Base-by-base conservation (phyloP, 2,113 vertebrate genomes). In the Catharus minimus region DNA sequence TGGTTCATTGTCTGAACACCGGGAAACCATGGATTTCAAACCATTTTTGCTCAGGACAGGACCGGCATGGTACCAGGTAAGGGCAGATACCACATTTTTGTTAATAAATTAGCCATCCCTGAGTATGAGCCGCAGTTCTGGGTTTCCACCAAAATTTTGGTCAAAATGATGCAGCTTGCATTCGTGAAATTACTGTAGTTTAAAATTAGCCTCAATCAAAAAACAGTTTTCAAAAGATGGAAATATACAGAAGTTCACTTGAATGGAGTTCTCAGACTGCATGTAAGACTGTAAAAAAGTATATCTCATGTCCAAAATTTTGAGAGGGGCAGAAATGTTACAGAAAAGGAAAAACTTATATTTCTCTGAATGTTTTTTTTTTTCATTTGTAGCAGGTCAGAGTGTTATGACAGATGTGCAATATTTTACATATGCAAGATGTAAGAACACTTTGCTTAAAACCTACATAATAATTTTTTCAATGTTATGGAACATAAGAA, bases 401-500 rank as follows among this genome's bases (percentile, higher is more conserved):
- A 84, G 28, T 77, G 4, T 39, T 81, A 41, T n/a, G 21, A 28
- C 9, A 64, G 11, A 22, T 43, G 8, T 82, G 21, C 26, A 55
- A 6, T 83, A 32, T 83, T 81, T 86, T 75, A n/a, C 20, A 19
- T 28, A 20, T 55, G 15, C 4, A 60, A n/a, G 9, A 39, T 33
- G 4, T 66, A 46, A 49, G 11, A 61, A 39, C 8, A 44, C 9
- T 50, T 39, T 57, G 3, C 8, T 73, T 76, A 65, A 44, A 65
- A 58, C 39, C 50, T 81, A 2, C 11, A 13, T 15, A 26, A 15
- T 13, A 47, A 33, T 87, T 49, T 56, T 89, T 72, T 27, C 15
- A 5, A 3, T 6, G 4, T 86, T 58, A n/a, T 0, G 0, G 6
- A 44, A 16, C 0, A 0, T 57, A 60, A 55, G 61, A 28, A 33